These are phyloP conservation scores for Anolis carolinensis DNA, from an alignment of 2,113 vertebrate species.

Conservation along the genomic window DNA sequence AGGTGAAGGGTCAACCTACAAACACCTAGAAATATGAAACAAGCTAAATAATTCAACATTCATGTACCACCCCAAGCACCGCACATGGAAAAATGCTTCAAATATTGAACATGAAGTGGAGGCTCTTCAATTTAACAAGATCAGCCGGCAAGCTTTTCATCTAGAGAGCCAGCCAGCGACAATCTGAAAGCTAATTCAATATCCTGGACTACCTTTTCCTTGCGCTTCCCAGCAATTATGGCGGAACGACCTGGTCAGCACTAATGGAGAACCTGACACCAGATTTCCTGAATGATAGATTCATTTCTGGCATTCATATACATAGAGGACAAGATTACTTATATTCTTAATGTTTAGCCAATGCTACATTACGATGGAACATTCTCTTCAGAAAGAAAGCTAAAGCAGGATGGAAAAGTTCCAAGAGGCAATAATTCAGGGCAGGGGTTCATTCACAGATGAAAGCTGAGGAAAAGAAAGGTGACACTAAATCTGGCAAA, in stretches of 20 bases:
- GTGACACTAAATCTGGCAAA: neutral
- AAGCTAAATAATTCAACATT: neutral
- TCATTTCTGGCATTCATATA: neutral
- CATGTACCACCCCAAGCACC: neutral
- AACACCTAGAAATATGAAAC: neutral
- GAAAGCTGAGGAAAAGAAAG: neutral
- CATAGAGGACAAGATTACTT: neutral
- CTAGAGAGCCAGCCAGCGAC: neutral
- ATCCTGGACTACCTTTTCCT: neutral
- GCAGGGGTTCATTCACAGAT: neutral
- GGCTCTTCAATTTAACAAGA: neutral
- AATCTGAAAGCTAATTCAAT: neutral
- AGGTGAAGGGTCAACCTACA: neutral
- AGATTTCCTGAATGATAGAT: conserved; percentile 18
- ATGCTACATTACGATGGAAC: neutral
- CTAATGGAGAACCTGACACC: neutral
- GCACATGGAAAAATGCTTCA: neutral
- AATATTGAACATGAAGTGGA: neutral
- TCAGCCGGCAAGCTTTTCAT: neutral
- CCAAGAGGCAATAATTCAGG: neutral
- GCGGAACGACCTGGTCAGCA: neutral
- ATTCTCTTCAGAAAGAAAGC: neutral
- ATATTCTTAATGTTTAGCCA: neutral
- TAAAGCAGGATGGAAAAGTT: neutral
- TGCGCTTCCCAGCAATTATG: neutral